Base-by-base conservation (phyloP, 2,888 invertebrate species). In the Disparrhopalites patrizii region DNA sequence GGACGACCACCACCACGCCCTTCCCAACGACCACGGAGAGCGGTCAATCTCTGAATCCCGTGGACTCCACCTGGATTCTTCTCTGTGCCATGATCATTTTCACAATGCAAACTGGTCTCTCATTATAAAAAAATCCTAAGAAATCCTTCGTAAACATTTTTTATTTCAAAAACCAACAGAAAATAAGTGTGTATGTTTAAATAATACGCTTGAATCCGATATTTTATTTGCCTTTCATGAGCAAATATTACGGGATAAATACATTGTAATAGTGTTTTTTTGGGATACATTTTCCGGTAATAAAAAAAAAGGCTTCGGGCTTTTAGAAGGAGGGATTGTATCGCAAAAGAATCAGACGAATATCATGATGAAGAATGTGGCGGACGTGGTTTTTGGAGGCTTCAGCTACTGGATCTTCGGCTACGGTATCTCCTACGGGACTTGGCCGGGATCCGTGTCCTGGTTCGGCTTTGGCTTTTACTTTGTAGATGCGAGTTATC, bases 21-120 rank as follows among this genome's bases (percentile, higher is more conserved):
- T 20, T 38, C 5, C 30, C 54, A 2, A 62, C 62, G 0, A 47
- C 31, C 2, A 56, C 18, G 5, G 55, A 56, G 28, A 43, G 36
- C 18, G 30, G 43, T n/a, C 27, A 33, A n/a, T 82, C 84, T 76
- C 84, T 89, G 33, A 86, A 84, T 68, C 83, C 84, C 7, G 92
- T 91, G 78, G 93, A 93, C 77, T 88, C 91, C 13, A 90, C 89
- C 75, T 93, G 93, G 93, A 89, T 93, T 57, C 82, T 93, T 63
- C 90, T 92, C 0, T 90, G 89, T 60, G 88, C 92, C 0, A 93
- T 93, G 78, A 91, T 93, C 76, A 91, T 93, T 72, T 92, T 93
- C 78, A 93, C 93, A 0, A 93, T 93, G 93, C 93, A 93, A 82
- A 92, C 93, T 70, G 93, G 91, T 90, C 18, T 31, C 18, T 31